Evolutionary conservation across 2,797 vertebrate genomes (phyloP), one percentile per base, ranked within the genome.

Genomic region (Mormyrus proboscirostris): DNA sequence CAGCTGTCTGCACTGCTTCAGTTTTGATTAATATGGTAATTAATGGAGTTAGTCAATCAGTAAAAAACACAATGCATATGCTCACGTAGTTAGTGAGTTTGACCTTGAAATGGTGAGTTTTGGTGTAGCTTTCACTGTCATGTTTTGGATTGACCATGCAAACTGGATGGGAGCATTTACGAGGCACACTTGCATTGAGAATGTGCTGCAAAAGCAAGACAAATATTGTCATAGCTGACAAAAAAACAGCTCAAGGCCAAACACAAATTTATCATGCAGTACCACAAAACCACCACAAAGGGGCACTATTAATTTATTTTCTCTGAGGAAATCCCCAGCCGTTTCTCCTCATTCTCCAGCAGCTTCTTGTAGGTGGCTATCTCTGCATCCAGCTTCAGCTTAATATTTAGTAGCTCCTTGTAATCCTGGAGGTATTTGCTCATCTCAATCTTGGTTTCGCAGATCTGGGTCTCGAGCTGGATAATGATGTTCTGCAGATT

Each of bases 321-420:
- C 91, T 95, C 95, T 25, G 90, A 9, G 3, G 90, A 25, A 87
- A 97, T 95, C n/a, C 96, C 96, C 16, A 97, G 95, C 92, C 96
- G 94, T 33, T 92, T 88, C 92, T 97, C 96, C 90, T 97, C 96
- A 16, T 95, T 96, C 92, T 97, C 96, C 93, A 96, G 95, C 51
- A 96, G 95, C 91, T 92, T 47, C 59, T 89, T 88, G 51, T 89
- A 87, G 47, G 65, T 85, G 38, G 92, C 89, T 9, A 90, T 90
- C 57, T 92, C 86, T n/a, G 90, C 91, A 41, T 90, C 90, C 76
- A 91, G 1, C 59, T 89, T 92, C 22, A 88, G 57, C 14, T 93
- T 91, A 50, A 22, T 59, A 49, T 88, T 90, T n/a, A 89, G 0
- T 2, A 55, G 62, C 33, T 79, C 89, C 10, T 19, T 3, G 0